Percentiles rank a stretch among this genome's conserved stretches.
Conservation (phyloP, 2,888 invertebrate species). For the Temnothorax ravouxi region DNA sequence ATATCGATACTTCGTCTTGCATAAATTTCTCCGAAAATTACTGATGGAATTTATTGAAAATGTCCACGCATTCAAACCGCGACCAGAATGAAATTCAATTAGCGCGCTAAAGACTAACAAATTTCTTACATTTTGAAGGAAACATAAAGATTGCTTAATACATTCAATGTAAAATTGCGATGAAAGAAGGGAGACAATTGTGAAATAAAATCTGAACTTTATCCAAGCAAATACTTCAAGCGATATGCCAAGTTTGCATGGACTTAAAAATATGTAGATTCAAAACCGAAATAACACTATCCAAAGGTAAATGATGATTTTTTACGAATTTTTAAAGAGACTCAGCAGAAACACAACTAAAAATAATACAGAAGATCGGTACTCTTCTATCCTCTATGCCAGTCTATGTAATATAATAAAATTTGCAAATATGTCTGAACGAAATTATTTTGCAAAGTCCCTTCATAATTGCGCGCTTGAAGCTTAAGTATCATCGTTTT, state of each 20-base stretch:
- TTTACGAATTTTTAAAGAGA: not conserved
- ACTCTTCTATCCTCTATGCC: not conserved
- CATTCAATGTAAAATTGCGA: too few relatives aligned
- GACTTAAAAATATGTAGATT: not conserved
- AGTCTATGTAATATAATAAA: not conserved
- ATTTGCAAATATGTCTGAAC: not conserved
- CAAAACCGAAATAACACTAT: constrained; percentile 44
- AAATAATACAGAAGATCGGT: not conserved
- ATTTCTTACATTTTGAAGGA: too few relatives aligned
- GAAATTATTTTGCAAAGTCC: not conserved
- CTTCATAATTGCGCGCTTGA: not conserved
- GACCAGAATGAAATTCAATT: too few relatives aligned
- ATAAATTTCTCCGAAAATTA: not conserved
- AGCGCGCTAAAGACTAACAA: too few relatives aligned
- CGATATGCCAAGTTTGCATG: too few relatives aligned
- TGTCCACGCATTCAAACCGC: not conserved
- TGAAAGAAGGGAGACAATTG: too few relatives aligned
- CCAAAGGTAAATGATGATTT: not conserved
- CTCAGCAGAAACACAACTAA: not conserved
- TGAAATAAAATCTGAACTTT: too few relatives aligned
- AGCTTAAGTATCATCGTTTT: constrained; percentile 15
- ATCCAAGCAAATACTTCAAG: not conserved
- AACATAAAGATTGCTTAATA: too few relatives aligned
- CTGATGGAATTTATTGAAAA: not conserved
- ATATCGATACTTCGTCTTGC: not conserved